Evolutionary conservation across 1,140 invertebrate species (phyloP).

Genomic region (Chrysopa pallens): DNA sequence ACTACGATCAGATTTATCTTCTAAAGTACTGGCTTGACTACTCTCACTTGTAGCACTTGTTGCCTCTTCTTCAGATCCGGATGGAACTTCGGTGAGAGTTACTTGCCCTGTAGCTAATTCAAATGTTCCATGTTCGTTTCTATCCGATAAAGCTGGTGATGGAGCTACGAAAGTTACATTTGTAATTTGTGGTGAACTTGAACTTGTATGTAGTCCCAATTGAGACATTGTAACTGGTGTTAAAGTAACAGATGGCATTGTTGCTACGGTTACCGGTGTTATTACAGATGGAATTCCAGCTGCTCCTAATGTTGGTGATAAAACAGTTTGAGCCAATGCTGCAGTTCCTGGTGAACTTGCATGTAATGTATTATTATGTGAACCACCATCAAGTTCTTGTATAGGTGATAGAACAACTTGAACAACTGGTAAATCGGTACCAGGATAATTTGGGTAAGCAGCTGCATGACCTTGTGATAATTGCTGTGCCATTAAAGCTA

Average conservation of each 20-base stretch:
- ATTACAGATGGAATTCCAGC: constrained; percentile 34
- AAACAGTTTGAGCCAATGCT: constrained; percentile 48
- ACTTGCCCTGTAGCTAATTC: neutral
- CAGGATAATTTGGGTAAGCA: constrained; percentile 29
- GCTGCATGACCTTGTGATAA: constrained; percentile 11
- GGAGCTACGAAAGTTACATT: constrained; percentile 11
- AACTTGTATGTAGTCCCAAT: constrained; percentile 18
- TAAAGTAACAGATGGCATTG: constrained; percentile 18
- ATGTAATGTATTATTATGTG: constrained; percentile 46
- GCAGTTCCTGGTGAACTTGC: constrained; percentile 45
- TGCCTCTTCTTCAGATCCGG: constrained; percentile 19
- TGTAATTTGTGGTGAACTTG: constrained; percentile 23
- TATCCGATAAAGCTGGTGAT: constrained; percentile 7
- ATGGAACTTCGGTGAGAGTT: constrained; percentile 16
- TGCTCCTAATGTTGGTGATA: constrained; percentile 34
- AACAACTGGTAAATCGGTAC: constrained; percentile 41
- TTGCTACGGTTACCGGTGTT: constrained; percentile 27
- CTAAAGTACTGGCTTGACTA: constrained; percentile 5
- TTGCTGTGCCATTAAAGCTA: constrained; percentile 42
- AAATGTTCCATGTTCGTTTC: neutral
- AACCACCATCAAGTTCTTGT: constrained; percentile 48
- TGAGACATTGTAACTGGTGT: constrained; percentile 24
- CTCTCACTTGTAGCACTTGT: constrained; percentile 9
- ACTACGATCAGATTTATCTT: constrained; percentile 6
- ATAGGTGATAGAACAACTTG: constrained; percentile 65